A percentile compares a stretch with the other conserved stretches of the same genome.
Conservation (phyloP, 1,140 invertebrate genomes). For the Heliconius eleuchia region DNA sequence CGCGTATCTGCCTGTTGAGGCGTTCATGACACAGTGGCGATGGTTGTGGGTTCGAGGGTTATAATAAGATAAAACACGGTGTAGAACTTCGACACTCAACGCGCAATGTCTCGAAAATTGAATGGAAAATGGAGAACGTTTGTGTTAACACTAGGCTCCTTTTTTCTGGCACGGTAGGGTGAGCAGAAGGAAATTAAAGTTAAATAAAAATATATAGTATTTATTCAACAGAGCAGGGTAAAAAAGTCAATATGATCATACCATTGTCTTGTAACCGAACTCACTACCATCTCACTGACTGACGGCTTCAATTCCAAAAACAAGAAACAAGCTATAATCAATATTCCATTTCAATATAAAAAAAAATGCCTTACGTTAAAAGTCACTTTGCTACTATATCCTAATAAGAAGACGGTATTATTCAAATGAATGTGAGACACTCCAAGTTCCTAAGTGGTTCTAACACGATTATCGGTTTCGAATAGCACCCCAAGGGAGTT, state of each 20-base stretch:
- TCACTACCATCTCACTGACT: neutral
- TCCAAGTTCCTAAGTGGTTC: conserved; percentile 1
- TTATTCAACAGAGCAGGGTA: too few relatives aligned
- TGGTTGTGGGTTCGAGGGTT: neutral
- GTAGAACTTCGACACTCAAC: too few relatives aligned
- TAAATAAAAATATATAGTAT: too few relatives aligned
- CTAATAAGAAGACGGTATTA: conserved; percentile 9
- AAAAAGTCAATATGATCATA: too few relatives aligned
- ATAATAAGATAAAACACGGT: too few relatives aligned
- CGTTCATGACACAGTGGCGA: neutral
- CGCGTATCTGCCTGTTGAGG: neutral
- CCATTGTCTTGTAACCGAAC: too few relatives aligned
- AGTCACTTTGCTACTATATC: neutral
- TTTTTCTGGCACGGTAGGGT: too few relatives aligned
- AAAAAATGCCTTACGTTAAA: neutral
- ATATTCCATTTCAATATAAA: neutral
- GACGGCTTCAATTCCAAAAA: neutral
- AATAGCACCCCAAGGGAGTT: conserved; percentile 1
- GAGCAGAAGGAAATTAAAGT: too few relatives aligned
- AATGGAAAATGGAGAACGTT: too few relatives aligned
- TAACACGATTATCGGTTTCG: conserved; percentile 12
- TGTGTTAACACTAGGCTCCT: too few relatives aligned
- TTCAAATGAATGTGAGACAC: conserved; percentile 11
- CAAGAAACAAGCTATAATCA: neutral
- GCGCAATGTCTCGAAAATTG: too few relatives aligned